Conservation (phyloP, 1,140 invertebrate genomes). For the Drosophila sulfurigaster region DNA sequence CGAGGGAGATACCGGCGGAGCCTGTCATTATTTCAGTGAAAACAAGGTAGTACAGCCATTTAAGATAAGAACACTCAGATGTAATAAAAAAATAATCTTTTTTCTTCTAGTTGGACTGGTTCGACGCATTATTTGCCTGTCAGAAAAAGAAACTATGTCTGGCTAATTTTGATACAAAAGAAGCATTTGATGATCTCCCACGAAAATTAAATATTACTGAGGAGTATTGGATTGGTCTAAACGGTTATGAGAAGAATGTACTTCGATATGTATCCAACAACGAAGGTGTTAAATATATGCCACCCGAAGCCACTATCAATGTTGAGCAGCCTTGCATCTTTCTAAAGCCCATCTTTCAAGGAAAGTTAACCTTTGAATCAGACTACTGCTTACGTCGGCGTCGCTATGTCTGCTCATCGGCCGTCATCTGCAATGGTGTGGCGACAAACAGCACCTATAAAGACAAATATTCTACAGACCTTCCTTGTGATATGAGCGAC, state of each 20-base stretch:
- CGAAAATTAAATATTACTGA: background rate
- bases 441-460: background rate
- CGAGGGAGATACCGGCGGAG: background rate
- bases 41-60: background rate
- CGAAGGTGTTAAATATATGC: background rate
- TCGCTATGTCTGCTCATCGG: slow-evolving; percentile 30
- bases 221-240: slow-evolving; percentile 43
- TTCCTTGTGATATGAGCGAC: slow-evolving; percentile 5
- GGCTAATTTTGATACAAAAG: slow-evolving; percentile 15
- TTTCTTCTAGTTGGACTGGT: slow-evolving; percentile 27
- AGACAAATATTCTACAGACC: too few relatives aligned
- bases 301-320: background rate
- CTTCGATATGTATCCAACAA: slow-evolving; percentile 20
- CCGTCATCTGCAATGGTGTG: slow-evolving; percentile 26
- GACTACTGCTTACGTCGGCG: background rate
- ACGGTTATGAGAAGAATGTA: slow-evolving; percentile 14
- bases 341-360: background rate
- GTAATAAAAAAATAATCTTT: background rate
- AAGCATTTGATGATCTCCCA: background rate
- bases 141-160: slow-evolving; percentile 32
- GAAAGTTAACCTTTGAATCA: background rate
- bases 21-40: slow-evolving; percentile 45
- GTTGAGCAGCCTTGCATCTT: slow-evolving; percentile 23
- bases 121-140: slow-evolving; percentile 32
- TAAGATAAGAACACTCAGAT: too few relatives aligned